Evolutionary conservation across 1,140 invertebrate species (phyloP), one percentile per base, ranked within the genome.

Genomic region (Pseudobourletiella spinata): DNA sequence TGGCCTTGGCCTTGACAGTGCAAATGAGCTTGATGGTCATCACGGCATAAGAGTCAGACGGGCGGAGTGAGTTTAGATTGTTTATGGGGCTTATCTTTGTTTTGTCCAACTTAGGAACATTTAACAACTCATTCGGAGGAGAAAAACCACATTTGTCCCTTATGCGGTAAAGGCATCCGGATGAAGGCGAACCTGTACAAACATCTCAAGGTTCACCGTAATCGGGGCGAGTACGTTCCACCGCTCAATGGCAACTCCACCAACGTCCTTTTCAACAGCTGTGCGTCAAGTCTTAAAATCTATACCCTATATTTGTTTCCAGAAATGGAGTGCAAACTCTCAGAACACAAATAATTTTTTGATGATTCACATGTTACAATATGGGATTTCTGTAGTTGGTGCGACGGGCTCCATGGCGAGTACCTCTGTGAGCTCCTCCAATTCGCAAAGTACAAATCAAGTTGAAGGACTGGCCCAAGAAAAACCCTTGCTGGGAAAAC

Each of bases 161-260:
- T 63, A 22, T 63, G 61, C 26, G 61, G 61, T 14, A 63, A 63
- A 35, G 61, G 61, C 8, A 63, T 63, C 18, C 30, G 61, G 18
- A 63, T 63, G 61, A 63, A 63, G 44, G 61, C 61, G 3, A 63
- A 63, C 42, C 20, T 63, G 18, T 63, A 63, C 48, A 63, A 63
- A 28, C 61, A 63, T 43, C 28, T 63, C 8, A 63, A 63, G 54
- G 61, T 63, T 28, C 61, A 63, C 24, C 20, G 61, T 3, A 63
- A 63, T 46, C 55, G 61, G 18, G 61, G 61, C 24, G 61, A 63
- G 50, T 63, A 52, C 35, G 61, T 63, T 29, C 61, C 61, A 20
- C 56, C 61, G 18, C 32, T 63, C 15, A 48, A 30, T 51, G 57
- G 57, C 6, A 50, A 6, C 32, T 29, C 57, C 15, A 50, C 8